A percentile compares a stretch with the other conserved stretches of the same genome.
phyloP scores from a whole-genome alignment of 2,113 vertebrate species.

The Rynchops niger region DNA sequence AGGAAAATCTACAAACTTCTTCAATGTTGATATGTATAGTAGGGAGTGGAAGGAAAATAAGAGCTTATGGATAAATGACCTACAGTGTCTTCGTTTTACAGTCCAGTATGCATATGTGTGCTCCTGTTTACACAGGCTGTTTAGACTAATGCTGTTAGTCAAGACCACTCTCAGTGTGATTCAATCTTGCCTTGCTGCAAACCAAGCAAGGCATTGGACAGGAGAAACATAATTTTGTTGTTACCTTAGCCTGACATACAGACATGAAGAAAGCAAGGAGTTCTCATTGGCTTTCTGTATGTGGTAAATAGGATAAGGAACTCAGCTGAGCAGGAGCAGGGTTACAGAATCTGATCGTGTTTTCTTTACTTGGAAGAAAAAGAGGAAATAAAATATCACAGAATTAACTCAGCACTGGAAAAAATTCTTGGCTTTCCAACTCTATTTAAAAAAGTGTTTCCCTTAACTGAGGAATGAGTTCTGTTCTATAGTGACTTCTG shows the following conservation, averaged over 20 bases:
- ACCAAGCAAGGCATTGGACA: neutral
- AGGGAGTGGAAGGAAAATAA: neutral
- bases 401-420: neutral
- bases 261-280: neutral
- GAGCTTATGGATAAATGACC: neutral
- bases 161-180: neutral
- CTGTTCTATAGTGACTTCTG: neutral
- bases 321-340: neutral
- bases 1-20: neutral
- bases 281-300: neutral
- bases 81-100: neutral
- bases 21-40: neutral
- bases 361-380: neutral
- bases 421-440: neutral
- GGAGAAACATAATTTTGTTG: neutral
- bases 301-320: neutral
- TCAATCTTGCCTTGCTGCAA: neutral
- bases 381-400: neutral
- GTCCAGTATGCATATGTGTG: neutral
- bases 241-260: neutral
- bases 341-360: neutral
- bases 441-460: neutral
- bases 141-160: neutral
- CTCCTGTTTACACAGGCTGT: neutral
- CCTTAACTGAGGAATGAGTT: neutral